Conservation (phyloP, 1,140 invertebrate genomes). For the Zaprionus tsacasi region DNA sequence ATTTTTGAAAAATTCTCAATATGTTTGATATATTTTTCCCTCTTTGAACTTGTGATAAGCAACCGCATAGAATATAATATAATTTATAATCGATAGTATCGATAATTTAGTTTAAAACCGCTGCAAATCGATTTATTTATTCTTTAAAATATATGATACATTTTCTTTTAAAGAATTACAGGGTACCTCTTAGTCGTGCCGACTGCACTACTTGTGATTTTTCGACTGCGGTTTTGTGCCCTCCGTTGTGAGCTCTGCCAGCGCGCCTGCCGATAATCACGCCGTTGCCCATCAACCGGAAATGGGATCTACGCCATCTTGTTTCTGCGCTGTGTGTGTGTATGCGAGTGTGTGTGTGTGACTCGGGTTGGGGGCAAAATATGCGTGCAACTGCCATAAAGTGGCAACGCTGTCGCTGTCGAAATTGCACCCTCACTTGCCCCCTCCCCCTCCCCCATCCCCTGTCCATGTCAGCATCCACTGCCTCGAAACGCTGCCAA, state of each 20-base stretch:
- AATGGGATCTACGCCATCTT: constrained; percentile 75
- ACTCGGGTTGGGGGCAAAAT: constrained; percentile 41
- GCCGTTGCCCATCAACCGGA: constrained; percentile 76
- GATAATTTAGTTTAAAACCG: too few relatives aligned
- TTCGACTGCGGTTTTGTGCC: constrained; percentile 60
- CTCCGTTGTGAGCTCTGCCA: constrained; percentile 34
- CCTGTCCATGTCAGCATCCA: not conserved
- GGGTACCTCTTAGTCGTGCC: not conserved
- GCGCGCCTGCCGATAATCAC: constrained; percentile 76
- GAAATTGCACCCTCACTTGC: constrained; percentile 45
- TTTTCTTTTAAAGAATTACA: not conserved
- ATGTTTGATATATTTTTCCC: not conserved
- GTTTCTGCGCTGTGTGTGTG: constrained; percentile 48
- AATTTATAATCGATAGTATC: too few relatives aligned
- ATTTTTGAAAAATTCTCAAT: too few relatives aligned
- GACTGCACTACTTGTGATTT: not conserved
- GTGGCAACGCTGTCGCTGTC: constrained; percentile 60
- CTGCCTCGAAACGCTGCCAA: constrained; percentile 45
- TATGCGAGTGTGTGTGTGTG: constrained; percentile 12
- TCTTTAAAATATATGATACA: too few relatives aligned
- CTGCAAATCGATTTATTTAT: too few relatives aligned
- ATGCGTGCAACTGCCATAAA: constrained; percentile 78
- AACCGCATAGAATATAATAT: too few relatives aligned
- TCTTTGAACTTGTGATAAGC: too few relatives aligned
- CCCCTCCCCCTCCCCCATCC: not conserved